Base-by-base conservation (phyloP, 2,888 invertebrate species). In the Platycheirus rosarum region DNA sequence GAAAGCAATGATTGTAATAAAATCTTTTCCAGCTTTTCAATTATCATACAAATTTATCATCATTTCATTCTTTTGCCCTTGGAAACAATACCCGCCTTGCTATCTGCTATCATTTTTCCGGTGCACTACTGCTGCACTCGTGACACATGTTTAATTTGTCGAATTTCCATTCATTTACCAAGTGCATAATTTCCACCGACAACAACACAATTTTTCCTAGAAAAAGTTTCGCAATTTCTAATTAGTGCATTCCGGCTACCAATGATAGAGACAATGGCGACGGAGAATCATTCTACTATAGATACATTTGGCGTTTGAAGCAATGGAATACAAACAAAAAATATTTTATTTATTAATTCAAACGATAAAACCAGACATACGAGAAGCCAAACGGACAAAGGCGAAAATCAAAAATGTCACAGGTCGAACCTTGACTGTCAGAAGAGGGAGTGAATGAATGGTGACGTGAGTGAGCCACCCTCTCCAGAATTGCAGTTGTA, bases 361-460 rank as follows among this genome's bases (percentile, higher is more conserved):
- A 74, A 60, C 66, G 35, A 42, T 14, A 18, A 20, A 23, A 74
- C 66, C 40, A 42, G 65, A 66, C 16, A 51, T 42, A 66, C 20
- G 49, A 53, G 44, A 66, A 68, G 53, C 49, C 2, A 44, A 71
- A 44, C 29, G 57, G 40, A 40, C 44, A 44, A 29, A 60, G 29
- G 29, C 20, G 0, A 60, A 60, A 44, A 44, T 29, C 29, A 44
- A 16, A 44, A 60, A 60, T 60, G 60, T 60, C 60, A 60, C 42
- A 60, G 60, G 60, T 60, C 60, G 60, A 60, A 60, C 60, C 60
- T 60, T 60, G 60, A 60, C 60, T 60, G 60, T 44, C 44, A 44
- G 29, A 44, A 51, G 49, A 23, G 42, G 44, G 62, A 74, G 48
- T 66, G 65, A 40, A 49, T 49, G 29, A 14, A 29, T 40, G 40